Base-by-base conservation (phyloP, 2,113 vertebrate species). In the Pachycephala philippinensis region DNA sequence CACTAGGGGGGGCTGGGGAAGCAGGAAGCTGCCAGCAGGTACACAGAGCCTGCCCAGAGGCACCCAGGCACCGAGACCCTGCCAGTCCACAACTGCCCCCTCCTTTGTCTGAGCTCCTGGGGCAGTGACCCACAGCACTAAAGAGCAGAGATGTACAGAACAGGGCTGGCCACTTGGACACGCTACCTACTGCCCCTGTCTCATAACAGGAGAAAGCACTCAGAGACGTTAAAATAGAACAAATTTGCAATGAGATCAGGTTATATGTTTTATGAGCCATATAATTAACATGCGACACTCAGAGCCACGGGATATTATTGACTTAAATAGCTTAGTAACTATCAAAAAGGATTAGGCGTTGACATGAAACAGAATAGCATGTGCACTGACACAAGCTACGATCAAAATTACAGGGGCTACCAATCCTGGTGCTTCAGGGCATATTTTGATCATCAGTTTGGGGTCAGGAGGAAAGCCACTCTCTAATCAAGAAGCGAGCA, bases 321-420 rank as follows among this genome's bases (percentile, higher is more conserved):
- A 96, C 93, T 97, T 95, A 95, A 97, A 94, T 94, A 94, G 95
- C 92, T 96, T 96, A 93, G 92, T 90, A 94, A 94, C 92, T 96
- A 96, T 96, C 95, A 97, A 87, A 96, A 96, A 94, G 94, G 93
- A 95, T 96, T 96, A 96, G 84, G 80, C 92, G 37, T 90, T 93
- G 90, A 96, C 92, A 94, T 95, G 95, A 96, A 95, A 93, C 80
- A 92, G 95, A 95, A 93, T 75, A 94, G 90, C 77, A 65, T 88
- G 66, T 81, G 72, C 60, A 93, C 83, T 94, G 83, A 87, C 72
- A 96, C 90, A 95, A 93, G 72, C 61, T 87, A 90, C 56, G 92
- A 95, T 96, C 90, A 96, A 82, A 96, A 94, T 90, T 87, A 92
- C 95, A 93, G 92, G 76, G 60, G 77, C 83, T 89, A 96, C 72